Conservation (phyloP, 2,113 vertebrate genomes). For the Daubentonia madagascariensis region DNA sequence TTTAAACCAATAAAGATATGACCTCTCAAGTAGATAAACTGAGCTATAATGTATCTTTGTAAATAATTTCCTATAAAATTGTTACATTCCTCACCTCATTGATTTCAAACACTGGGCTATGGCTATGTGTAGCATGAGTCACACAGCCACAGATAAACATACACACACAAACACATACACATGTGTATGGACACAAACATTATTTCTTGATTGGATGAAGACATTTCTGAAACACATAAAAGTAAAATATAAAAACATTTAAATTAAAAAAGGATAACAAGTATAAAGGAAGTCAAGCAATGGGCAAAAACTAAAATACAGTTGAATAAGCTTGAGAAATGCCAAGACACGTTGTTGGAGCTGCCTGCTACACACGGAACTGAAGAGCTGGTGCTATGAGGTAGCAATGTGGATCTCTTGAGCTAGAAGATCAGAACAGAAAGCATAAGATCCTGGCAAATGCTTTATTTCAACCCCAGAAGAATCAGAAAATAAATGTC, state of each 20-base stretch:
- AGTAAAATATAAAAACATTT: neutral
- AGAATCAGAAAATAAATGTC: neutral
- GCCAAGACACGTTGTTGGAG: neutral
- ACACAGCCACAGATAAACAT: neutral
- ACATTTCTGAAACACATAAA: neutral
- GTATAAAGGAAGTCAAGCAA: neutral
- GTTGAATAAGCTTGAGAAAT: neutral
- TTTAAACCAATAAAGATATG: neutral
- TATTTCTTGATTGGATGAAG: neutral
- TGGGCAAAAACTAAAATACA: neutral
- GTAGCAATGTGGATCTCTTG: too few species aligned
- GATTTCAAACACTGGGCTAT: neutral
- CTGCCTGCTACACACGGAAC: neutral
- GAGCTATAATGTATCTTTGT: neutral
- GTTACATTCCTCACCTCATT: neutral
- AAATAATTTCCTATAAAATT: neutral
- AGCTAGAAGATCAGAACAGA: neutral
- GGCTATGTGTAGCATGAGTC: accelerated
- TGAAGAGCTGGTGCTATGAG: neutral
- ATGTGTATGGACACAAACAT: neutral
- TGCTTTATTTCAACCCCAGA: neutral
- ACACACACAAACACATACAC: neutral
- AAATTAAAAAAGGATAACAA: neutral
- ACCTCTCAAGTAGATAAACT: neutral
- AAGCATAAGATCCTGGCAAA: neutral